Percentiles rank a stretch among this genome's conserved stretches.
Conservation (phyloP, 2,888 invertebrate genomes). For the Drosophila picticornis region DNA sequence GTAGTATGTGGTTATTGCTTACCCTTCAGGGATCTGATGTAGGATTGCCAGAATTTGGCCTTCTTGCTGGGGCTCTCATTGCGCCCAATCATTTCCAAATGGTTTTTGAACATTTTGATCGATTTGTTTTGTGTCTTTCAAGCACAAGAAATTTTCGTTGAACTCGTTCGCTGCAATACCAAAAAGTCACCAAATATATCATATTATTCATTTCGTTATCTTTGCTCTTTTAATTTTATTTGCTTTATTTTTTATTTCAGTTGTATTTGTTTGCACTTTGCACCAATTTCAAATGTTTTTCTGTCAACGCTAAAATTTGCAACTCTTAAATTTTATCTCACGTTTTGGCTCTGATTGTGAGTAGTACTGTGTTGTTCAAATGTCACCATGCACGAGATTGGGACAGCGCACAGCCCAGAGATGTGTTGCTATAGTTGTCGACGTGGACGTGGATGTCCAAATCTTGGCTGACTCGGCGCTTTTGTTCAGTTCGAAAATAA, state of each 20-base stretch:
- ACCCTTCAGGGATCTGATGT: slow-evolving; percentile 97
- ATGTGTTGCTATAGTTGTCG: slow-evolving; percentile 30
- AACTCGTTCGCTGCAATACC: slow-evolving; percentile 90
- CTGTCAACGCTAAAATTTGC: slow-evolving; percentile 45
- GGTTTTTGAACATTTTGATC: slow-evolving; percentile 94
- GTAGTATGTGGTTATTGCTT: slow-evolving; percentile 72
- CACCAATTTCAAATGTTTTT: slow-evolving; percentile 41
- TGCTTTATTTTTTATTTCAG: background rate
- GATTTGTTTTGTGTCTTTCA: slow-evolving; percentile 86
- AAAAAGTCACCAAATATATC: slow-evolving; percentile 35
- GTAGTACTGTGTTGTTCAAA: slow-evolving; percentile 51
- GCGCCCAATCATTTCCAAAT: slow-evolving; percentile 97
- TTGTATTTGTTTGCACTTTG: slow-evolving; percentile 49
- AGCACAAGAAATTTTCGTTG: slow-evolving; percentile 85
- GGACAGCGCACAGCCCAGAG: slow-evolving; percentile 25
- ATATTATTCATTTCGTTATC: slow-evolving; percentile 18
- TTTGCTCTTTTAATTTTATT: slow-evolving; percentile 7
- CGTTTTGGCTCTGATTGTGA: slow-evolving; percentile 49
- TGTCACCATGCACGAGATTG: slow-evolving; percentile 69
- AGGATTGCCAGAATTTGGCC: slow-evolving; percentile 97
- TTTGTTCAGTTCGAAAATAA: slow-evolving; percentile 78
- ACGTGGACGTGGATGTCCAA: slow-evolving; percentile 35
- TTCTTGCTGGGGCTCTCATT: slow-evolving; percentile 96
- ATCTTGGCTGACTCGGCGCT: slow-evolving; percentile 68
- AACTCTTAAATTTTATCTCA: slow-evolving; percentile 35